These are phyloP conservation scores for Epirrhoe tristata DNA, from an alignment of 2,888 invertebrate genomes.

Conservation along the genomic window DNA sequence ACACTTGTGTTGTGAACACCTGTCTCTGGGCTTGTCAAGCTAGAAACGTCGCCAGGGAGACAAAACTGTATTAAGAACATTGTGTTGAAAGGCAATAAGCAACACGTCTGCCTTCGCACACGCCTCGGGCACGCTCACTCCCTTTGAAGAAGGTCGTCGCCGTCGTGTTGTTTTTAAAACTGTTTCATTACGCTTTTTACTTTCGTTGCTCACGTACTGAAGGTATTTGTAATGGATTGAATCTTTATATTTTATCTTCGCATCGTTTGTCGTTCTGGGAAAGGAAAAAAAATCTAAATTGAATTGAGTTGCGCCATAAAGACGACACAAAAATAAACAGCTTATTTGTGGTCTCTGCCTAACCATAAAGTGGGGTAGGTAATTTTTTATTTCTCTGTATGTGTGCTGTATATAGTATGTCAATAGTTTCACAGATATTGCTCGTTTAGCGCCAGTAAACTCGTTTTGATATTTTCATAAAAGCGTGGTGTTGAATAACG, in stretches of 20 bases:
- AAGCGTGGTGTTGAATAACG: background rate
- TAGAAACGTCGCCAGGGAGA: constrained; percentile 10
- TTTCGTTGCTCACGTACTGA: background rate
- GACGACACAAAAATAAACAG: no score
- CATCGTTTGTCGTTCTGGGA: background rate
- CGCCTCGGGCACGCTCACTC: constrained; percentile 45
- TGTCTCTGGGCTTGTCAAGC: constrained; percentile 9
- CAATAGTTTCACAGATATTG: background rate
- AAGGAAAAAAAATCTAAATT: no score
- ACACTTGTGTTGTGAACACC: background rate
- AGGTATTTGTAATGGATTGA: constrained; percentile 21
- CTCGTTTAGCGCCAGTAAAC: background rate
- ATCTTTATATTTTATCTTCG: constrained; percentile 13
- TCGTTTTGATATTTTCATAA: background rate
- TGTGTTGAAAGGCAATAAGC: constrained; percentile 62
- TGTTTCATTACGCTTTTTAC: constrained; percentile 38
- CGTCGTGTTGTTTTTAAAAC: constrained; percentile 34
- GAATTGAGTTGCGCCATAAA: no score
- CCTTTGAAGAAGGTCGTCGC: constrained; percentile 33
- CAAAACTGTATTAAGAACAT: constrained; percentile 25
- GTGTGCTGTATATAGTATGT: background rate
- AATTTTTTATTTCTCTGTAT: background rate
- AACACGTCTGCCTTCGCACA: constrained; percentile 53
- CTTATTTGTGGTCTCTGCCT: no score
- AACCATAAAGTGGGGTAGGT: no score